These are phyloP conservation scores for Macrobrachium nipponense DNA, from an alignment of 1,140 invertebrate species.

Conservation along the genomic window DNA sequence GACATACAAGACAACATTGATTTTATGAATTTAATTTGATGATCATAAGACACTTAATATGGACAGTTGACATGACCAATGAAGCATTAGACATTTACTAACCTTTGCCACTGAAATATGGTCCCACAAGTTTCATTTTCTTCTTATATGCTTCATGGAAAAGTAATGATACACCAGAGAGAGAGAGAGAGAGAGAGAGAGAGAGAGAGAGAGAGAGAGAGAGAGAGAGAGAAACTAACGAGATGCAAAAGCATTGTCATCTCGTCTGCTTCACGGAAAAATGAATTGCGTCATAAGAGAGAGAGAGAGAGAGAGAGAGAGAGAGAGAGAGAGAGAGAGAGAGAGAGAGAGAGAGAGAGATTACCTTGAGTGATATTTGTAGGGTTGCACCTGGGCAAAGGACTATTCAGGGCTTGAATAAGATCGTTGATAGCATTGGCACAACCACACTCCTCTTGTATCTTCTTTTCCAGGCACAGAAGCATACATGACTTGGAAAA, in stretches of 20 bases:
- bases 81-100: no score
- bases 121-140: background rate
- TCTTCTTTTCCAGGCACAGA: constrained; percentile 43
- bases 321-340: background rate
- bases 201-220: background rate
- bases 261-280: background rate
- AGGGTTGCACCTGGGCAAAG: constrained; percentile 51
- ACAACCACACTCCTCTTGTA: constrained; percentile 44
- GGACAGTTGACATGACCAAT: no score
- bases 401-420: constrained; percentile 35
- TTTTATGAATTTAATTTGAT: no score
- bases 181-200: background rate
- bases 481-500: constrained; percentile 49
- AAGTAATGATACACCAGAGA: background rate
- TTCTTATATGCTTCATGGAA: background rate
- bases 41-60: no score
- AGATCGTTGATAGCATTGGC: constrained; percentile 55
- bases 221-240: background rate
- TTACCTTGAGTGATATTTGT: constrained; percentile 54
- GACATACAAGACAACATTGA: no score
- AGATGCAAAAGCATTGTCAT: background rate
- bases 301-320: no score
- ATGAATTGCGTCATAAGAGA: no score
- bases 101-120: no score
- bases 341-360: background rate